Percentiles rank a stretch among this genome's conserved stretches.
These are phyloP conservation scores for Bambusicola thoracicus DNA, from an alignment of 2,113 vertebrate genomes.

Conservation along the genomic window DNA sequence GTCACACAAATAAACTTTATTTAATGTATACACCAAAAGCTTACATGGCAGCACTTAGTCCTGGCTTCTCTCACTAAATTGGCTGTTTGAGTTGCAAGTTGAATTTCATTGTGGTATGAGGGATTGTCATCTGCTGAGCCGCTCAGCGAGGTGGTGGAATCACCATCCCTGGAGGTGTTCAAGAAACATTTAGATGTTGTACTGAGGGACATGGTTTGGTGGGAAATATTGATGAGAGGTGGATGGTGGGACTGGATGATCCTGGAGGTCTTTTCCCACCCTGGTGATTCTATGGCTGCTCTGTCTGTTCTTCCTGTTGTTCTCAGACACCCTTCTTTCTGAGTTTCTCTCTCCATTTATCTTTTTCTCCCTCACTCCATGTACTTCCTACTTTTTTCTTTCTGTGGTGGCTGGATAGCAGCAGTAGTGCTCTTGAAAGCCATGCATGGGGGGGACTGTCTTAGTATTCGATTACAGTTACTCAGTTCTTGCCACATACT, in stretches of 20 bases:
- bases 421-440: background rate
- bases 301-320: background rate
- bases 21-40: background rate
- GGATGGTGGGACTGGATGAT: no score
- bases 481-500: background rate
- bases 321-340: background rate
- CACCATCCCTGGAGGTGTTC: no score
- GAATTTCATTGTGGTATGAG: background rate
- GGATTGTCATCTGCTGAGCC: background rate
- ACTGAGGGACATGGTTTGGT: no score
- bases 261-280: no score
- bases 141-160: no score
- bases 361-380: background rate
- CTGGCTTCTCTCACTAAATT: background rate
- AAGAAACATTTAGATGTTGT: no score
- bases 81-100: background rate
- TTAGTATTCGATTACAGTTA: background rate
- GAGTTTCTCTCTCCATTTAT: background rate
- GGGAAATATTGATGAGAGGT: no score
- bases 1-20: background rate
- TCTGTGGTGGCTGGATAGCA: background rate
- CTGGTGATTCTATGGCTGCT: no score
- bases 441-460: background rate
- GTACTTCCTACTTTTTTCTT: fast-evolving
- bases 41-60: background rate